Conservation (phyloP, 1,140 invertebrate genomes). For the Papilio glaucus region DNA sequence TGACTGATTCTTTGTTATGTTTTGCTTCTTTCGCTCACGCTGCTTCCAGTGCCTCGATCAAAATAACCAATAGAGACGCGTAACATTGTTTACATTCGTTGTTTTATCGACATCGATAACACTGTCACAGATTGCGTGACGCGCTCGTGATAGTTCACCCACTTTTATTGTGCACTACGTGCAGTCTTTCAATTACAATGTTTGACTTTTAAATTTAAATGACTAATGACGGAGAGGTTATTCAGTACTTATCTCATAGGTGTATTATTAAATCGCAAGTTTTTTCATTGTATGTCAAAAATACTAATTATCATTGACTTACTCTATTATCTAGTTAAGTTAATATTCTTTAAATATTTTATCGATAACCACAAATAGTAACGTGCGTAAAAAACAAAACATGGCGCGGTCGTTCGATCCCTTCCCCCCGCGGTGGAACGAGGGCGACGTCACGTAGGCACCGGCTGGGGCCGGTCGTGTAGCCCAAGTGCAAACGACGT, state of each 20-base stretch:
- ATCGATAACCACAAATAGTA: slow-evolving; percentile 49
- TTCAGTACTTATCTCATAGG: neutral
- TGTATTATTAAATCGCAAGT: neutral
- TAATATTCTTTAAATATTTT: slow-evolving; percentile 50
- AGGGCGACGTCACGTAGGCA: slow-evolving; percentile 78
- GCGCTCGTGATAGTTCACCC: slow-evolving; percentile 10
- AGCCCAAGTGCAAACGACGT: slow-evolving; percentile 21
- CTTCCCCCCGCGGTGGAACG: slow-evolving; percentile 56
- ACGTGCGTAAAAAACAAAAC: slow-evolving; percentile 61
- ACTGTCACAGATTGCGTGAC: slow-evolving; percentile 40
- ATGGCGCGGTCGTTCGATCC: slow-evolving; percentile 64
- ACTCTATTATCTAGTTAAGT: slow-evolving; percentile 18
- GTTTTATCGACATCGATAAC: slow-evolving; percentile 69
- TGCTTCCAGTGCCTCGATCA: slow-evolving; percentile 62
- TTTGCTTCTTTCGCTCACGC: slow-evolving; percentile 67
- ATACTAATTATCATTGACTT: neutral
- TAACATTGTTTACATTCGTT: slow-evolving; percentile 73
- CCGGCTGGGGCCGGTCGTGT: slow-evolving; percentile 44
- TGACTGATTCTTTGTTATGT: slow-evolving; percentile 78
- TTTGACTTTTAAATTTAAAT: neutral
- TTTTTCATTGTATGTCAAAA: slow-evolving; percentile 1
- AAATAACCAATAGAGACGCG: slow-evolving; percentile 64
- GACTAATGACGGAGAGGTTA: neutral
- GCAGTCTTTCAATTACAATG: neutral
- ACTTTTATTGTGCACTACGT: neutral